Evolutionary conservation across 2,888 invertebrate genomes (phyloP).

Genomic region (Eristalinus sepulchralis): DNA sequence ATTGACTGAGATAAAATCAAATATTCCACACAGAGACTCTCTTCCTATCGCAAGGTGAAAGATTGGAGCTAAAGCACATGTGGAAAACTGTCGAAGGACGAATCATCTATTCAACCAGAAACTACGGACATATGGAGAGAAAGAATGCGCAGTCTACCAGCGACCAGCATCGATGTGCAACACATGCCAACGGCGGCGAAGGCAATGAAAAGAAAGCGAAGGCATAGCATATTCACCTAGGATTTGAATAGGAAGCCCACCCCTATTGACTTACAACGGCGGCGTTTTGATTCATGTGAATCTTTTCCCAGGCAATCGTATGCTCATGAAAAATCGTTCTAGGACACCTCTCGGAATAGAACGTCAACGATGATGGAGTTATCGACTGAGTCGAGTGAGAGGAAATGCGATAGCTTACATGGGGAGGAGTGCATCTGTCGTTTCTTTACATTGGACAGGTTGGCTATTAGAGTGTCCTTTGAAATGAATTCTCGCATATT

Average conservation of each 20-base stretch:
- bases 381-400: neutral
- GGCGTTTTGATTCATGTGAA: constrained; percentile 33
- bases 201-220: neutral
- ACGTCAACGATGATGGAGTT: neutral
- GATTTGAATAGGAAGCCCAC: neutral
- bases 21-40: constrained; percentile 5
- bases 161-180: constrained; percentile 33
- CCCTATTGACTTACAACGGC: constrained; percentile 26
- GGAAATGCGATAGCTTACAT: neutral
- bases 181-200: constrained; percentile 38
- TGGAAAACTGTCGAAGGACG: neutral
- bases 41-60: constrained; percentile 20
- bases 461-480: neutral
- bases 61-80: constrained; percentile 17
- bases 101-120: constrained; percentile 33
- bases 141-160: constrained; percentile 8
- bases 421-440: neutral
- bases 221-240: neutral
- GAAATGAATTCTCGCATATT: neutral
- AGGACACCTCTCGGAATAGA: constrained; percentile 7
- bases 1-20: constrained; percentile 32
- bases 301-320: neutral
- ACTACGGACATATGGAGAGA: constrained; percentile 15
- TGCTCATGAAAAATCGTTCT: constrained; percentile 24
- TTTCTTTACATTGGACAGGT: neutral